phyloP scores from a whole-genome alignment of 2,888 invertebrate species.

The Conus canariensis region DNA sequence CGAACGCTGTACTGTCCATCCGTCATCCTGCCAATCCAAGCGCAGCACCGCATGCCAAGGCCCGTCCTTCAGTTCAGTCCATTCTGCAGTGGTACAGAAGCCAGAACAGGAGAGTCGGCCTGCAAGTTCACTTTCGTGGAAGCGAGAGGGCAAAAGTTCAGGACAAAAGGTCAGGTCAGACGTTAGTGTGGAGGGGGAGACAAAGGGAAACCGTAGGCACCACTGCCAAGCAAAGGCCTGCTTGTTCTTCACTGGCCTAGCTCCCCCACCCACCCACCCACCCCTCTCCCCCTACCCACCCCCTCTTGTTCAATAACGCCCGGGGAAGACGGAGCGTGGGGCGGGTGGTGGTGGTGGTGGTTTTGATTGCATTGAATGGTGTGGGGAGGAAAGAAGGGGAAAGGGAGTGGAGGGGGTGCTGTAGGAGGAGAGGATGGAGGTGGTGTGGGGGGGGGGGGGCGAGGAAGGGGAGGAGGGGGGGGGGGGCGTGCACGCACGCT shows the following conservation, averaged over 20 bases:
- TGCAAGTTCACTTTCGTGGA: neutral
- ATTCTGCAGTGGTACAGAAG: neutral
- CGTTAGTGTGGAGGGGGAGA: neutral
- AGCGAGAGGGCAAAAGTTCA: constrained; percentile 15
- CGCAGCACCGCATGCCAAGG: neutral
- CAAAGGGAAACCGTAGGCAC: neutral
- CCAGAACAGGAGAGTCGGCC: neutral
- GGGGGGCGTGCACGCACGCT: neutral
- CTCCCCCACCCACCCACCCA: neutral
- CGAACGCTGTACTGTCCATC: too few relatives aligned
- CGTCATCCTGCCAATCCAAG: neutral
- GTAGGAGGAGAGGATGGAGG: neutral
- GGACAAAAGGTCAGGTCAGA: constrained; percentile 13
- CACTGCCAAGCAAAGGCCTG: constrained; percentile 1
- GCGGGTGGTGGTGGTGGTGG: neutral
- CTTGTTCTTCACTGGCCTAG: neutral
- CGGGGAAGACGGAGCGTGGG: neutral
- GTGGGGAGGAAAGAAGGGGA: neutral
- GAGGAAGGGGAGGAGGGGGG: neutral
- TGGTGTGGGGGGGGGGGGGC: neutral
- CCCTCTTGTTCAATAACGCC: neutral
- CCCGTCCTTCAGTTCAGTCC: neutral
- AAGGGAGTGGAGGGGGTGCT: neutral
- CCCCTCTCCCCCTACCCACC: neutral
- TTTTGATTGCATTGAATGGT: neutral